Evolutionary conservation across 2,888 invertebrate genomes (phyloP), one percentile per base, ranked within the genome.

Genomic region (Pasiphila rectangulata): DNA sequence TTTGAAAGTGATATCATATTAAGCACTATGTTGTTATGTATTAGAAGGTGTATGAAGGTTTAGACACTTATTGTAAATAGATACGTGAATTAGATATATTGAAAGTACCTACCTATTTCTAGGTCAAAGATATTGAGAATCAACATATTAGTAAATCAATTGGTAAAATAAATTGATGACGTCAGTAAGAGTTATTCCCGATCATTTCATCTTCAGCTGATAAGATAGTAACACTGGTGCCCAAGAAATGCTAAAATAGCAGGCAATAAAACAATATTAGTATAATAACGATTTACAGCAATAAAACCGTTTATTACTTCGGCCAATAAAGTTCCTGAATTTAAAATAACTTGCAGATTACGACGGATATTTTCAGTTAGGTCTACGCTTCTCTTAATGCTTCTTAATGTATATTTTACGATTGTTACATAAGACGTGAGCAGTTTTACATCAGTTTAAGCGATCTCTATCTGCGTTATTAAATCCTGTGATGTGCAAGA

Each of bases 331-430:
- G 68, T 74, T 75, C 64, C 73, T 72, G 72, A 75, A 83, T 79
- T 83, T 78, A 83, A 86, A 86, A 86, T 84, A 86, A 76, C 83
- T 32, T 68, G 67, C 73, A 86, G 86, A 86, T 86, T 86, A 83
- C 77, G 83, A 75, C 80, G 74, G 45, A 27, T 74, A 77, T 74
- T 74, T 78, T 65, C 74, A 73, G 74, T 69, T 67, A 67, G 67
- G 63, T 65, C 71, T 75, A 69, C 74, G 69, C 62, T 61, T 72
- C 71, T 79, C 75, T 82, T 86, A 86, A 87, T 87, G 88, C 86
- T 74, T 76, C 83, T 85, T 88, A 88, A 87, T 87, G 87, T 82
- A 83, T 73, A 85, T 87, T 88, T 88, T 88, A 88, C 82, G 87
- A 83, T 81, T 79, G 82, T 87, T 86, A 83, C 86, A 84, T 82